Base-by-base conservation (phyloP, 2,888 invertebrate species). In the Beris morrisii region DNA sequence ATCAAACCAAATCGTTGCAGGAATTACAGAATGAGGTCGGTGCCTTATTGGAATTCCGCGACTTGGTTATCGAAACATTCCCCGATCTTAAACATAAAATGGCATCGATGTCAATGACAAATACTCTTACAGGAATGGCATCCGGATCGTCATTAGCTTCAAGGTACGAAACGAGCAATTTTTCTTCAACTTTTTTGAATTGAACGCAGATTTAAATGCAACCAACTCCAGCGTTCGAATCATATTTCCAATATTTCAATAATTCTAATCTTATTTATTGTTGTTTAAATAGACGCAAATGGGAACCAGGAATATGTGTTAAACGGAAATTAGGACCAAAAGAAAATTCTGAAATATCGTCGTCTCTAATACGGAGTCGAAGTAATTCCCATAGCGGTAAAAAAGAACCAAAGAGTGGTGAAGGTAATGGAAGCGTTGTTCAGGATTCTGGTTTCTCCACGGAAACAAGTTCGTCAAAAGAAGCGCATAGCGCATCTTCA, bases 11-110 rank as follows among this genome's bases (percentile, higher is more conserved):
- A 83, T 93, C 93, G 73, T 84, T 93, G 80, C 93, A 93, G 85
- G 93, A 93, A 84, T 86, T 93, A 81, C 93, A 93, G 87, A 91
- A 93, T 89, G 93, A 93, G 85, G 93, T 93, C 84, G 92, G 93
- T 72, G 92, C 92, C 75, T 83, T 93, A 75, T 87, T 93, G 82
- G 92, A 93, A 85, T 93, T 93, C 82, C 90, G 93, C 83, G 93
- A 93, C 83, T 88, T 93, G 86, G 93, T 93, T 86, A 92, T 93
- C 87, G 93, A 93, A 87, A 92, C 93, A 78, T 93, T 93, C 84
- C 93, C 93, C 76, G 92, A 93, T 84, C 87, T 93, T 80, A 90
- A 92, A 79, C 89, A 89, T 79, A 93, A 93, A 85, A 88, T 93
- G 88, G 88, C 89, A 77, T 86, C 88, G 48, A 86, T 86, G 75